Base-by-base conservation (phyloP, 2,113 vertebrate species). In the Bagarius yarrelli region DNA sequence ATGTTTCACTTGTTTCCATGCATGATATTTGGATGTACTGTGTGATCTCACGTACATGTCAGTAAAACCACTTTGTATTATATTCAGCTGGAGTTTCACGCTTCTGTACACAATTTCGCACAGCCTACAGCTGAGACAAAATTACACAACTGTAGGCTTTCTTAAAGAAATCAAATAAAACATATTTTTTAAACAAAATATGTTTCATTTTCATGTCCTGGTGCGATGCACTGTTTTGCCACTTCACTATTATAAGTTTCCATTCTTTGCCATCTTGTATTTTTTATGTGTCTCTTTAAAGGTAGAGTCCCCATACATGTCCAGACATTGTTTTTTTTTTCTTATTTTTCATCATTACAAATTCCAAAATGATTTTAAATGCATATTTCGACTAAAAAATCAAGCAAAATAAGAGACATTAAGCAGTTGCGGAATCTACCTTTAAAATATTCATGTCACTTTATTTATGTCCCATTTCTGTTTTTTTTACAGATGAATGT, bases 401-500 rank as follows among this genome's bases (percentile, higher is more conserved):
- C 9, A 50, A 30, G 5, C 11, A 32, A 8, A 19, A 44, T 30
- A 52, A 47, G 19, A 60, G 56, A 14, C 12, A n/a, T 30, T 12
- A 80, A 72, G 67, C 55, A 80, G 67, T 55, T 63, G 76, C 1
- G 67, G 47, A 73, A 34, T 79, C 79, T 79, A 61, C 75, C 59
- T 84, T 81, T 67, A 36, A 81, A 80, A 75, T 53, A 55, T 59
- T 44, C 32, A 16, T 83, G 77, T 76, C 59, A 15, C 36, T 36
- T 61, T 67, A 73, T 74, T 67, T 55, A 56, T 82, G 61, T 76
- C 64, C 53, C 55, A 78, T 83, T 76, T 85, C 74, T 88, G 83
- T 71, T 88, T 83, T 81, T 89, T 82, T 84, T 82, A 78, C 85
- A 86, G 89, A 50, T 84, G 78, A 86, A 83, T 84, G 67, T 81